A percentile compares a stretch with the other conserved stretches of the same genome.
Evolutionary conservation across 2,797 vertebrate genomes (phyloP).

Genomic region (Prionace glauca): DNA sequence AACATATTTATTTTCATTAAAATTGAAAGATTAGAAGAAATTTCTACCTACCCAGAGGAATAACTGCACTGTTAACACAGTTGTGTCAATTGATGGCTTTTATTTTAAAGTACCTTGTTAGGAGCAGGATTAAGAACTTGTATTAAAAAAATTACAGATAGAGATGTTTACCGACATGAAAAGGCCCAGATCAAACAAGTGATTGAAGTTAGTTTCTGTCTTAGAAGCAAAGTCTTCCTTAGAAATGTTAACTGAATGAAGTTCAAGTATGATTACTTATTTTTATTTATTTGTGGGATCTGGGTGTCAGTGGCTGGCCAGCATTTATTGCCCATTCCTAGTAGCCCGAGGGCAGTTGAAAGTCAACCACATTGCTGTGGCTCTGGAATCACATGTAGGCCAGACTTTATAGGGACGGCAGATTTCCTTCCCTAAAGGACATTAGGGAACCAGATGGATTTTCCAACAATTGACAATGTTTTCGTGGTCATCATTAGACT

Average conservation of each 20-base stretch:
- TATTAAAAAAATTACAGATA: not conserved
- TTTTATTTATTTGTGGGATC: not conserved
- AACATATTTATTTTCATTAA: not conserved
- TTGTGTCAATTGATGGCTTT: not conserved
- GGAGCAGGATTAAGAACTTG: not conserved
- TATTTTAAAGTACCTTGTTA: not conserved
- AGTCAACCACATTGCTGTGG: no score
- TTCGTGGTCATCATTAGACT: no score
- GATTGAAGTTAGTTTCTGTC: not conserved
- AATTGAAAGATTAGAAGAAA: not conserved
- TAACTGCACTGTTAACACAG: not conserved
- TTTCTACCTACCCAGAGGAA: not conserved
- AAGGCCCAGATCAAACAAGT: not conserved
- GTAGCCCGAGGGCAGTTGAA: no score
- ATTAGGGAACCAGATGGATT: no score
- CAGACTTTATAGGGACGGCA: no score
- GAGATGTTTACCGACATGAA: not conserved
- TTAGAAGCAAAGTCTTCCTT: not conserved
- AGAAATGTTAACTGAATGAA: not conserved
- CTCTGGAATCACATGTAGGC: no score
- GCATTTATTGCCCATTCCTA: not conserved
- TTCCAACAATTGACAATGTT: no score
- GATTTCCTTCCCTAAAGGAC: no score
- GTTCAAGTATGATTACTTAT: not conserved
- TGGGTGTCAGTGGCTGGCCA: no score